Conservation (phyloP, 2,888 invertebrate genomes). For the Amphimallon solstitiale region DNA sequence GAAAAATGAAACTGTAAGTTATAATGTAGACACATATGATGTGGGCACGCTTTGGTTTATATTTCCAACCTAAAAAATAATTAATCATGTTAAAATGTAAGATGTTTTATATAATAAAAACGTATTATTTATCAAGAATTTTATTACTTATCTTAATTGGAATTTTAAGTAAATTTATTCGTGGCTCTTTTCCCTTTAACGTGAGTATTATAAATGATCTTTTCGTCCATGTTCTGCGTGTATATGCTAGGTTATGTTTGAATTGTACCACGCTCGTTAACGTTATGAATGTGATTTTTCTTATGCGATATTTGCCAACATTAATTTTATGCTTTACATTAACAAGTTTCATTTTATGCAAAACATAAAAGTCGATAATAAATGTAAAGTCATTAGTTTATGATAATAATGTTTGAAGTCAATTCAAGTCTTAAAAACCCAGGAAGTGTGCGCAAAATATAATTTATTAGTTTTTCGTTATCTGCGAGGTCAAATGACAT, state of each 20-base stretch:
- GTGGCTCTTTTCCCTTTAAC: not conserved
- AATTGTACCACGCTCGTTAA: slow-evolving; percentile 1
- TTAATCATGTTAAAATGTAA: slow-evolving; percentile 16
- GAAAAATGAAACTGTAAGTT: no score
- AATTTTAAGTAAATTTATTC: slow-evolving; percentile 2
- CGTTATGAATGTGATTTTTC: not conserved
- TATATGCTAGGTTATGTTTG: slow-evolving; percentile 7
- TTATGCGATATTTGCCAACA: not conserved
- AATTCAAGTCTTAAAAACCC: no score
- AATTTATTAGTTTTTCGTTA: no score
- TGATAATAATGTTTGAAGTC: no score
- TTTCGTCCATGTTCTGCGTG: not conserved
- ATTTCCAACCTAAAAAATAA: slow-evolving; percentile 3
- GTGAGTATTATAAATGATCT: slow-evolving; percentile 16
- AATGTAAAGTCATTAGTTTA: no score
- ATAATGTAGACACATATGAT: no score
- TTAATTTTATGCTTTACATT: no score
- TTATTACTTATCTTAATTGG: slow-evolving; percentile 15
- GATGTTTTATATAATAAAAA: slow-evolving; percentile 1
- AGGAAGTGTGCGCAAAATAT: no score
- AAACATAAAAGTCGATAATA: no score
- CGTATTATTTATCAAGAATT: slow-evolving; percentile 25
- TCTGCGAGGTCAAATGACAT: no score
- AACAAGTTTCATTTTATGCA: no score
- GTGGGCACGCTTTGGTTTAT: not conserved